Evolutionary conservation across 2,797 vertebrate species (phyloP).

Genomic region (Schizopygopsis pylzovi): DNA sequence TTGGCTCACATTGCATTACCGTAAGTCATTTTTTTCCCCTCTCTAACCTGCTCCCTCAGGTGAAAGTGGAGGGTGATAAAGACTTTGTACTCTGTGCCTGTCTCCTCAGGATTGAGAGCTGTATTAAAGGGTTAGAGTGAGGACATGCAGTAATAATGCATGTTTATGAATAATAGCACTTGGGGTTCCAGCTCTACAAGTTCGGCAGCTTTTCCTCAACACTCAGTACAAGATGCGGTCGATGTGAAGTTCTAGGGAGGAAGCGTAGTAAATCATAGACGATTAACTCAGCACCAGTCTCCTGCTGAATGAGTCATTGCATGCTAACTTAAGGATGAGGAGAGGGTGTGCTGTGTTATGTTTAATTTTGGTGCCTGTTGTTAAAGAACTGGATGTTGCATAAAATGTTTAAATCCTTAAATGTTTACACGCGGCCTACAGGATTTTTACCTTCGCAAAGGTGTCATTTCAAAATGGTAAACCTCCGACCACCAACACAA

Average conservation of each 20-base stretch:
- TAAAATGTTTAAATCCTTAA: constrained; percentile 70
- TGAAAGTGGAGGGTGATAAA: constrained; percentile 66
- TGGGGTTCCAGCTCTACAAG: constrained; percentile 66
- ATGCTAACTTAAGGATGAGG: constrained; percentile 68
- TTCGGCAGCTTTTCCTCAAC: constrained; percentile 73
- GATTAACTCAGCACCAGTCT: constrained; percentile 70
- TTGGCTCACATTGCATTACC: constrained; percentile 50
- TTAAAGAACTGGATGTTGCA: constrained; percentile 65
- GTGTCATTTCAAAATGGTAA: constrained; percentile 74
- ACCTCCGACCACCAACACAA: constrained; percentile 79
- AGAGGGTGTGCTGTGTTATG: constrained; percentile 53
- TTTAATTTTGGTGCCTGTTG: constrained; percentile 49
- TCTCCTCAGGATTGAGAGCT: constrained; percentile 57
- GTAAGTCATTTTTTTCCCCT: constrained; percentile 37
- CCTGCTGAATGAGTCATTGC: constrained; percentile 69
- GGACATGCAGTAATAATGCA: constrained; percentile 67
- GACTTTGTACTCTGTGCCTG: constrained; percentile 63
- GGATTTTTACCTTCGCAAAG: constrained; percentile 69
- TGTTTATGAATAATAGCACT: constrained; percentile 71
- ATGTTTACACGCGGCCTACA: constrained; percentile 64
- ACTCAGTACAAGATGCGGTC: constrained; percentile 67
- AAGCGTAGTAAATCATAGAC: constrained; percentile 74
- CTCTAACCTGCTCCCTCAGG: constrained; percentile 55
- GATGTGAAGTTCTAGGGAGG: constrained; percentile 65
- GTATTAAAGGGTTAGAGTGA: constrained; percentile 64